Base-by-base conservation (phyloP, 2,113 vertebrate species). In the Pseudolaguvia tuberculata region DNA sequence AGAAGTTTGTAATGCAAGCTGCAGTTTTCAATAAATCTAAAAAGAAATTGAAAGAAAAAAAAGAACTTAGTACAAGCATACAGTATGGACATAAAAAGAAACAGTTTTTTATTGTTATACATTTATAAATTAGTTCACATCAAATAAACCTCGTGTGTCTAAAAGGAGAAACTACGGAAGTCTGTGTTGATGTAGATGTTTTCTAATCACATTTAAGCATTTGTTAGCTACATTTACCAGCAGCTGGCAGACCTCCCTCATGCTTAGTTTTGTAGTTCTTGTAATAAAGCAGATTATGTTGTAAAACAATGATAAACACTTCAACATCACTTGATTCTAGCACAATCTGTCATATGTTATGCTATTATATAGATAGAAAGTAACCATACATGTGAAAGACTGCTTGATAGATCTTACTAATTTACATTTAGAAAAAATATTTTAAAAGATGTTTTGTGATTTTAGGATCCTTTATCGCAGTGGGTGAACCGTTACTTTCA, bases 211-310 rank as follows among this genome's bases (percentile, higher is more conserved):
- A 48, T 53, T 70, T 25, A 72, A 27, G 55, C 14, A 27, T n/a
- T 58, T 25, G n/a, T 1, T 15, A 45, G 69, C 39, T 57, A 57
- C 47, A 71, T 71, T 71, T 71, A 57, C 17, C 53, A 47, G 18
- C 17, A 35, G 31, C 55, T 58, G 70, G 39, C 70, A 25, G 55
- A 6, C 21, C 27, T 52, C 20, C 4, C 45, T 73, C 72, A 62
- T 14, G 20, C 35, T 55, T 20, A 31, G 31, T 74, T 66, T 47
- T 47, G 55, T 10, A 58, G 53, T 23, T 58, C 53, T 48, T 23
- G 55, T 45, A 72, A 57, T 72, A 35, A 58, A 29, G 18, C 20
- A 72, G 29, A 18, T 61, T 5, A 23, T 35, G 45, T 61, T 61
- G 45, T 21, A 51, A 13, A 72, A 51, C 47, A 72, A 21, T 14